Evolutionary conservation across 1,140 invertebrate genomes (phyloP), one percentile per base, ranked within the genome.

Genomic region (Cecropterus lyciades): DNA sequence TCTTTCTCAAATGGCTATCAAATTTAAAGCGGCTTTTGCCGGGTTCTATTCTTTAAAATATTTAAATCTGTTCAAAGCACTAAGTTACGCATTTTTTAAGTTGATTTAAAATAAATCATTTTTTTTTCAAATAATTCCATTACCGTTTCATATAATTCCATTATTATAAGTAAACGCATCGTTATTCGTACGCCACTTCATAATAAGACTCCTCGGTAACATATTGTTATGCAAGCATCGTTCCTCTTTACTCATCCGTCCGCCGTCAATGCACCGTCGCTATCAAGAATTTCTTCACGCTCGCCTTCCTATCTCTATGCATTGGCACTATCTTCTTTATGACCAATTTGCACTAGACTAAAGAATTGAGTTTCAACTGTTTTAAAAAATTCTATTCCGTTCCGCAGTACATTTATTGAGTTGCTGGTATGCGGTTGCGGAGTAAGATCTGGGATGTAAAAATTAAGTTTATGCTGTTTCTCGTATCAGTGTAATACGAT

Each of bases 271-370:
- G 80, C 79, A 77, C 70, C 73, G 62, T 70, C 71, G 62, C 72
- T 73, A 77, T 79, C 72, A 66, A 67, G 69, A 76, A 73, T 78
- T 71, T 72, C 69, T 79, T 67, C 69, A 72, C 73, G 77, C 70
- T 64, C 70, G 66, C 70, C 46, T 62, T 49, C 59, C 59, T 62
- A 71, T 77, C 67, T 63, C 64, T 62, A 70, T 73, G 74, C 70
- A 72, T 69, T 72, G 71, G 70, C 70, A 65, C 65, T 75, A 72
- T 67, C 72, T 70, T 69, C 68, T 81, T 79, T 81, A 83, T 73
- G 73, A 75, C 70, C 80, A 83, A 83, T 83, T 82, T 76, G 76
- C 74, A 72, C 73, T 67, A 74, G 69, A 69, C 67, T 57, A 73
- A 74, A 70, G 70, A 76, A 77, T 70, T 72, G 68, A 67, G 62